phyloP scores from a whole-genome alignment of 2,113 vertebrate species.

The Scophthalmus maximus region DNA sequence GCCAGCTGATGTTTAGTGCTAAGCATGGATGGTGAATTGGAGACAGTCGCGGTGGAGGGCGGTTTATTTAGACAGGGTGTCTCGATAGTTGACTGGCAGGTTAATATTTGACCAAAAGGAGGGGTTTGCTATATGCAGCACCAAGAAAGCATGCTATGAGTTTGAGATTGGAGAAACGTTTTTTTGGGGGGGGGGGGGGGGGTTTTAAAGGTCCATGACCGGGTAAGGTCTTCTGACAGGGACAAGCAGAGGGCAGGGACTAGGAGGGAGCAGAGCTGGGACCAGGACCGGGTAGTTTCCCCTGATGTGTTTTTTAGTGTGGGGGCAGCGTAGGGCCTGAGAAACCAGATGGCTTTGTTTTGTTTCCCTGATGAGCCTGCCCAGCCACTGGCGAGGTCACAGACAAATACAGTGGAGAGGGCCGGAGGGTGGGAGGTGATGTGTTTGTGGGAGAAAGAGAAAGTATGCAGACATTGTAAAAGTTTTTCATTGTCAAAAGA shows the following conservation, averaged over 20 bases:
- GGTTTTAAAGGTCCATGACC: conserved; percentile 21
- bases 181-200: too few relatives aligned
- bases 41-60: not conserved
- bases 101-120: conserved; percentile 12
- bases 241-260: conserved; percentile 34
- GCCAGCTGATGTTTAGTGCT: not conserved
- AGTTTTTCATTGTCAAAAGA: conserved; percentile 19
- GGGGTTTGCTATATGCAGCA: not conserved
- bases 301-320: conserved; percentile 71
- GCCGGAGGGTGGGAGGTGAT: conserved; percentile 51
- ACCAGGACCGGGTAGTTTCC: conserved; percentile 71
- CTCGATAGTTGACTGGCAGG: not conserved
- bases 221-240: conserved; percentile 22
- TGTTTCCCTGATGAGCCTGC: conserved; percentile 73
- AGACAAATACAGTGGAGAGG: conserved; percentile 61
- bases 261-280: conserved; percentile 44
- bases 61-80: not conserved
- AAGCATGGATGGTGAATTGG: conserved; percentile 8
- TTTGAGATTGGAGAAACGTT: not conserved
- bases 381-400: conserved; percentile 76
- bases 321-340: conserved; percentile 83
- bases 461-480: conserved; percentile 4
- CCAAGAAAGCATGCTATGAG: not conserved
- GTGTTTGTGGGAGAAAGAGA: conserved; percentile 56
- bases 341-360: conserved; percentile 89